phyloP scores from a whole-genome alignment of 2,113 vertebrate genomes.

The Protomyctophum bolini region DNA sequence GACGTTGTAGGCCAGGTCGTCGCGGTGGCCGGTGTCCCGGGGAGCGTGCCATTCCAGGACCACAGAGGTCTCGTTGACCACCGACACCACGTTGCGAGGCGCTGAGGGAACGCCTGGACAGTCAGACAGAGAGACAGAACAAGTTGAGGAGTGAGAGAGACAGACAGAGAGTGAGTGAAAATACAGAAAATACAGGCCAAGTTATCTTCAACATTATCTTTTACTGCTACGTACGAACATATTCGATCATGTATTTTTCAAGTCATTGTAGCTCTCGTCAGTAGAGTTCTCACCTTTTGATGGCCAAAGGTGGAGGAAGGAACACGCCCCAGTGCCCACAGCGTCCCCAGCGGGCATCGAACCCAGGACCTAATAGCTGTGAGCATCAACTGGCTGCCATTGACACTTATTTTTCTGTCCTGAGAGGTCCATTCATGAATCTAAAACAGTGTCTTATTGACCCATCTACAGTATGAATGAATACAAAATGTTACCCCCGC shows the following conservation, averaged over 20 bases:
- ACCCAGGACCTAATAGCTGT: too few relatives aligned
- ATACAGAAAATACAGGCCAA: too few relatives aligned
- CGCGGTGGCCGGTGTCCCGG: conserved; percentile 88
- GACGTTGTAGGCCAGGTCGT: conserved; percentile 93
- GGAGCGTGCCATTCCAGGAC: conserved; percentile 94
- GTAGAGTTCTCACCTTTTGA: too few relatives aligned
- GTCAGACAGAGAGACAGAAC: not conserved
- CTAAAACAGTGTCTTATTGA: conserved; percentile 15
- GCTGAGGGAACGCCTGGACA: conserved; percentile 90
- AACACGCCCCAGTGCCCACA: too few relatives aligned
- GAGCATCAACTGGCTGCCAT: not conserved
- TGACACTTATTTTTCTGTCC: conserved; percentile 1
- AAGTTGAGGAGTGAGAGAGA: too few relatives aligned
- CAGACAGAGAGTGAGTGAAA: conserved; percentile 7
- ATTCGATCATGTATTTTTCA: not conserved
- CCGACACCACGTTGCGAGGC: conserved; percentile 93
- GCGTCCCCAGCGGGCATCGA: too few relatives aligned
- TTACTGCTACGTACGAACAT: too few relatives aligned
- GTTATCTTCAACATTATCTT: too few relatives aligned
- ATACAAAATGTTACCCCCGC: conserved; percentile 19
- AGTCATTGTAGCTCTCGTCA: too few relatives aligned
- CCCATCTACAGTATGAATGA: conserved; percentile 33
- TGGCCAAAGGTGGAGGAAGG: too few relatives aligned
- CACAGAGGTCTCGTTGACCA: conserved; percentile 95
- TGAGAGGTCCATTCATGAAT: conserved; percentile 26